Evolutionary conservation across 2,113 vertebrate genomes (phyloP).

Genomic region (Chionomys nivalis): DNA sequence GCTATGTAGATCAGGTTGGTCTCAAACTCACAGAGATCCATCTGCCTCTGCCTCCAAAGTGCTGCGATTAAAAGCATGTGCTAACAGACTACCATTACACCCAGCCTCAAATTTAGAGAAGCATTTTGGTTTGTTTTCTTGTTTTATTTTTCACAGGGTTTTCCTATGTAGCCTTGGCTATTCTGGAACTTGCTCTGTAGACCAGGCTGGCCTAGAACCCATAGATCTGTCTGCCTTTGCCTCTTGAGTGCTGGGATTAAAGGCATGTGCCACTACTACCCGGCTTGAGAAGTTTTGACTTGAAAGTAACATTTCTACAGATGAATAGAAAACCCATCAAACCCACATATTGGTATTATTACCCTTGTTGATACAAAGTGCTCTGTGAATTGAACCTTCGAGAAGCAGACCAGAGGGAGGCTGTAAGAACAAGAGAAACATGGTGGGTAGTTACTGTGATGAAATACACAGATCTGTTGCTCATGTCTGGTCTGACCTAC

Average conservation of each 20-base stretch:
- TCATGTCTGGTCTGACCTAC: accelerated
- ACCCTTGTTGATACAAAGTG: constrained; percentile 20
- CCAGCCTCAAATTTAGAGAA: background rate
- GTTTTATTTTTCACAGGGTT: background rate
- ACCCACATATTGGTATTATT: constrained; percentile 25
- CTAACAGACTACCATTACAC: background rate
- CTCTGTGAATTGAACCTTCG: constrained; percentile 44
- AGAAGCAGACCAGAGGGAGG: background rate
- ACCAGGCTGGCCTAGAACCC: background rate
- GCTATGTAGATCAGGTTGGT: background rate
- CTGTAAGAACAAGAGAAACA: constrained; percentile 56
- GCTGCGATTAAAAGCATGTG: background rate
- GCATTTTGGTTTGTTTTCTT: background rate
- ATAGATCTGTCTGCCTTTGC: background rate
- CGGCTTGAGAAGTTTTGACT: background rate
- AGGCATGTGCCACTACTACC: background rate
- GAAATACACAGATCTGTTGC: background rate
- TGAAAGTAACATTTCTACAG: background rate
- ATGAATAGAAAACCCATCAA: background rate
- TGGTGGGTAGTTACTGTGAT: accelerated
- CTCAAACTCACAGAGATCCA: background rate
- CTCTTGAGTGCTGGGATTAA: background rate
- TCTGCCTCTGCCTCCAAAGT: background rate
- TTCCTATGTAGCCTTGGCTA: background rate
- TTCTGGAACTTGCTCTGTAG: background rate